Percentiles rank a stretch among this genome's conserved stretches.
These are phyloP conservation scores for Muschampia plurimacula DNA, from an alignment of 2,888 invertebrate species.

Conservation along the genomic window DNA sequence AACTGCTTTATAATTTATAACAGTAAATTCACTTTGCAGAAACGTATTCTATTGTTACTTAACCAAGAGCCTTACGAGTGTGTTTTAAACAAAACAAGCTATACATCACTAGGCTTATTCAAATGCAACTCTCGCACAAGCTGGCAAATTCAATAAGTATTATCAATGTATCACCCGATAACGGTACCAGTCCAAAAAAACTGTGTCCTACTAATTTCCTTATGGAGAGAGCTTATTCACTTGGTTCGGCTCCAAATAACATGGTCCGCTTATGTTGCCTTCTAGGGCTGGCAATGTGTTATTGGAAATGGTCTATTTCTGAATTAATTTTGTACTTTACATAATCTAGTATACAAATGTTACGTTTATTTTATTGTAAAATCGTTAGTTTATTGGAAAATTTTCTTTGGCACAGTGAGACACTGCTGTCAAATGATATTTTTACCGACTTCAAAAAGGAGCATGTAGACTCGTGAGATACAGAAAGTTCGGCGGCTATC, in stretches of 20 bases:
- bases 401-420: no score
- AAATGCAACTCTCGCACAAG: constrained; percentile 12
- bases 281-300: neutral
- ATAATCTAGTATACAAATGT: no score
- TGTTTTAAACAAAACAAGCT: neutral
- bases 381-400: no score
- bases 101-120: neutral
- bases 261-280: neutral
- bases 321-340: no score
- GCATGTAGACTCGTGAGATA: no score
- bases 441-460: no score
- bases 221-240: constrained; percentile 17
- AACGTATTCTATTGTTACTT: neutral
- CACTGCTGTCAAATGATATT: no score
- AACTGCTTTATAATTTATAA: neutral
- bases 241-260: constrained; percentile 3
- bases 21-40: constrained; percentile 2
- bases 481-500: no score
- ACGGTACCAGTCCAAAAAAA: constrained; percentile 32
- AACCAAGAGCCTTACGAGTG: neutral
- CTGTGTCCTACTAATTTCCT: constrained; percentile 33
- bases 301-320: neutral
- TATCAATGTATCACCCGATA: constrained; percentile 16
- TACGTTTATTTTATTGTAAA: no score
- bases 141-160: neutral